Evolutionary conservation across 2,888 invertebrate genomes (phyloP).

Genomic region (Drepana falcataria): DNA sequence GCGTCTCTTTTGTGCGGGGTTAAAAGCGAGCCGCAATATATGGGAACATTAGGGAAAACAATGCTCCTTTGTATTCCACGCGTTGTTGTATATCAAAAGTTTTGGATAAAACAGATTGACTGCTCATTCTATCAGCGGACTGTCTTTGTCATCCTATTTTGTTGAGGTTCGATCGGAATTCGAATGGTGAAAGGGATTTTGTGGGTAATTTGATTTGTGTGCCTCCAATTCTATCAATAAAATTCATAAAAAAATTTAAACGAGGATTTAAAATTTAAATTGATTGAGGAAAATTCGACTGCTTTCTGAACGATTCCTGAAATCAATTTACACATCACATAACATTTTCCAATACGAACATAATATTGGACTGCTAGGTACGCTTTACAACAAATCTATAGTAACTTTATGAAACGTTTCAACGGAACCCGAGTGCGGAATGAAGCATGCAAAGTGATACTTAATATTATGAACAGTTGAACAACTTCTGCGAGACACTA

Average conservation of each 20-base stretch:
- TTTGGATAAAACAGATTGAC: slow-evolving; percentile 41
- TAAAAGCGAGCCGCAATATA: slow-evolving; percentile 57
- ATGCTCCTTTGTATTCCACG: slow-evolving; percentile 44
- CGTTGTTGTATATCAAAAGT: slow-evolving; percentile 36
- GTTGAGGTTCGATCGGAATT: slow-evolving; percentile 1
- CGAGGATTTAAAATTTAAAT: neutral
- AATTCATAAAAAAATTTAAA: neutral
- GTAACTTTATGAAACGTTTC: slow-evolving; percentile 1
- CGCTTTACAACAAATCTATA: neutral
- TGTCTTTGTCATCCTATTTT: slow-evolving; percentile 15
- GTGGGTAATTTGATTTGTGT: neutral
- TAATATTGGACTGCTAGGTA: neutral
- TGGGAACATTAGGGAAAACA: slow-evolving; percentile 61
- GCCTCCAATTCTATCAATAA: neutral
- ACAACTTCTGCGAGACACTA: slow-evolving; percentile 15
- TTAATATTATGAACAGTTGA: slow-evolving; percentile 15
- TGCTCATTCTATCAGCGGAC: slow-evolving; percentile 28
- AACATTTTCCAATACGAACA: neutral
- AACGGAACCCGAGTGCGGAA: neutral
- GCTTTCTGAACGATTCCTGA: no score
- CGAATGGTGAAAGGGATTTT: neutral
- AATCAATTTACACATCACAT: neutral
- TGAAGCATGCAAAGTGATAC: slow-evolving; percentile 19
- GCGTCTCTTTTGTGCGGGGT: slow-evolving; percentile 50
- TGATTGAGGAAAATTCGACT: neutral